These are phyloP conservation scores for Burhinus bistriatus DNA, from an alignment of 2,113 vertebrate genomes.

Conservation along the genomic window DNA sequence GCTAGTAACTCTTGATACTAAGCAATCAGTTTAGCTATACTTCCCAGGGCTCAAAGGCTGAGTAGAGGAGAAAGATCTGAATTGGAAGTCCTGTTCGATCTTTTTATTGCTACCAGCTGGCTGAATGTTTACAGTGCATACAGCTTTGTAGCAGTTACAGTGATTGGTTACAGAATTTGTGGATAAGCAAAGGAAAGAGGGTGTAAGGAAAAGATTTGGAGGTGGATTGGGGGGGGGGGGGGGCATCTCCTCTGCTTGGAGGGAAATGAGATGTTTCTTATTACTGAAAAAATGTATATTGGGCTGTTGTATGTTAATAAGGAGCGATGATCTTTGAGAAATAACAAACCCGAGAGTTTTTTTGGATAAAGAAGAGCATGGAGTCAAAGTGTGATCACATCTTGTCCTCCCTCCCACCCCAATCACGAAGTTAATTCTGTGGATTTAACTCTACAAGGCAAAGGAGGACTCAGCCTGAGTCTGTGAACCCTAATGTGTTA, in stretches of 20 bases:
- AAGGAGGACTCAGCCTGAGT: background rate
- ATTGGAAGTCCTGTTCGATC: background rate
- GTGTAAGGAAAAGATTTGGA: background rate
- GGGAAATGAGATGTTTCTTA: background rate
- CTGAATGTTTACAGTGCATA: background rate
- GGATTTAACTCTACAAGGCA: background rate
- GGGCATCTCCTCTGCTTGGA: background rate
- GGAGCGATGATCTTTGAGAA: background rate
- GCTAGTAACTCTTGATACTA: background rate
- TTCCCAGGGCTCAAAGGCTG: background rate
- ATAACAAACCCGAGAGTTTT: background rate
- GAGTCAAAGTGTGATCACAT: background rate
- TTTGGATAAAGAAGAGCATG: background rate
- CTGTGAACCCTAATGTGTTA: background rate
- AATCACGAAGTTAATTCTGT: background rate
- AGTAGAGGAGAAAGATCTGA: background rate
- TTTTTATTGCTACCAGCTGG: background rate
- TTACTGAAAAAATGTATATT: background rate
- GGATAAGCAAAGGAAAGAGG: background rate
- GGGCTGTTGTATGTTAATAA: background rate
- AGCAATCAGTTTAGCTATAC: background rate
- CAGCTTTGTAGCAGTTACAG: background rate
- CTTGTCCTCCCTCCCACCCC: background rate
- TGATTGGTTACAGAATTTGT: background rate
- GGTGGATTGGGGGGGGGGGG: too few relatives aligned